Percentiles rank a stretch among this genome's conserved stretches.
Conservation (phyloP, 2,888 invertebrate species). For the Pelosia muscerda region DNA sequence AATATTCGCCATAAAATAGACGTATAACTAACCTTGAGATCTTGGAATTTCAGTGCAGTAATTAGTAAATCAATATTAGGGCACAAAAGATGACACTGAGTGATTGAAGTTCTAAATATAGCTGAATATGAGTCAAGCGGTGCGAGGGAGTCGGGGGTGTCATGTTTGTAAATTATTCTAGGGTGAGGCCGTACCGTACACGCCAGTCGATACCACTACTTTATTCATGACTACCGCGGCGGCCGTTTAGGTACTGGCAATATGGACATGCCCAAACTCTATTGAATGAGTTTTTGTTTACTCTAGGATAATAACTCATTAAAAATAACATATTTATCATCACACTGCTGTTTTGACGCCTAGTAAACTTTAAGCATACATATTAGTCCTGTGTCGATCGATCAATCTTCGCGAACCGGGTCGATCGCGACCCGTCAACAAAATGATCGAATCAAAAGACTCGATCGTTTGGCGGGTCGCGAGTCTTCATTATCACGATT, state of each 20-base stretch:
- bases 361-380: not conserved
- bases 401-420: too few relatives aligned
- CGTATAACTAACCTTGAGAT: constrained; percentile 10
- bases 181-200: constrained; percentile 69
- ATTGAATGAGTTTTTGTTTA: constrained; percentile 41
- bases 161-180: constrained; percentile 81
- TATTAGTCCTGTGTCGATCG: too few relatives aligned
- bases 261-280: constrained; percentile 62
- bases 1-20: not conserved
- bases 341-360: not conserved
- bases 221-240: constrained; percentile 81
- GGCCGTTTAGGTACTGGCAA: constrained; percentile 68
- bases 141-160: constrained; percentile 52
- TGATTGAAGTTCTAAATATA: constrained; percentile 69
- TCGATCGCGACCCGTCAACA: too few relatives aligned
- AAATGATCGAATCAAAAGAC: too few relatives aligned
- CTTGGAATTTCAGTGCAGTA: constrained; percentile 30
- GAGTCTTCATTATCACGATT: too few relatives aligned
- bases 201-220: constrained; percentile 81
- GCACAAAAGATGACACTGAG: constrained; percentile 50
- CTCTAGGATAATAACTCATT: constrained; percentile 20
- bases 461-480: too few relatives aligned
- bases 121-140: constrained; percentile 51
- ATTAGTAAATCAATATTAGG: constrained; percentile 50
- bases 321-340: constrained; percentile 17